Conservation (phyloP, 2,888 invertebrate species). For the Operophtera brumata region DNA sequence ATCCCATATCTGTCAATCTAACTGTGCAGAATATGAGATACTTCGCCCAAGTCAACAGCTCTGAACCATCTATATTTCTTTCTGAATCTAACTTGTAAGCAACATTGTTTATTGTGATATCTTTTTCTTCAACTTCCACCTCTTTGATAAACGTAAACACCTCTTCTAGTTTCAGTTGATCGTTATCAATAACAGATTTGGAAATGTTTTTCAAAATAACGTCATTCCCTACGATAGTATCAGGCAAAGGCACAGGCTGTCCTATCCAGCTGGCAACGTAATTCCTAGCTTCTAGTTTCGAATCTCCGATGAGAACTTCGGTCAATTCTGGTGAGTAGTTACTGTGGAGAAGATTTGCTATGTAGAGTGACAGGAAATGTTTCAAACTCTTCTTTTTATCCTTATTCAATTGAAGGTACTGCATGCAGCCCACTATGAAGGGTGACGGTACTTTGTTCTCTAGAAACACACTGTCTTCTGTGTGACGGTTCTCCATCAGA, state of each 20-base stretch:
- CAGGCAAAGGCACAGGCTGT: constrained; percentile 52
- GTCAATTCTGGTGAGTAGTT: constrained; percentile 79
- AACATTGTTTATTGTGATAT: constrained; percentile 44
- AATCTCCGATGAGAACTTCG: constrained; percentile 71
- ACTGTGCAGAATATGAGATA: constrained; percentile 66
- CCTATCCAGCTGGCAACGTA: constrained; percentile 78
- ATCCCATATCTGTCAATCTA: constrained; percentile 55
- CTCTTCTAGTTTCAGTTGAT: constrained; percentile 49
- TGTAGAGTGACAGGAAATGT: constrained; percentile 64
- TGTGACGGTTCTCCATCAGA: constrained; percentile 59
- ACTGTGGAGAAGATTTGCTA: constrained; percentile 81
- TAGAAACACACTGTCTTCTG: constrained; percentile 58
- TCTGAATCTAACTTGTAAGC: constrained; percentile 48
- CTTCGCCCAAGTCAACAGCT: constrained; percentile 66
- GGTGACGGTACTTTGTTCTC: constrained; percentile 68
- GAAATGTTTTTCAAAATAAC: constrained; percentile 61
- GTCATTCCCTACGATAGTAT: constrained; percentile 53
- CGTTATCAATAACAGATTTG: constrained; percentile 60
- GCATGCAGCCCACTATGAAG: constrained; percentile 69
- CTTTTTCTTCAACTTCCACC: constrained; percentile 42
- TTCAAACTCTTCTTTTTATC: constrained; percentile 61
- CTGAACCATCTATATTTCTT: constrained; percentile 54
- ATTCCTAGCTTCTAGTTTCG: constrained; percentile 65
- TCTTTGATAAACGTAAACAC: constrained; percentile 58
- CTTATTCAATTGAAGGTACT: constrained; percentile 58